phyloP scores from a whole-genome alignment of 2,797 vertebrate genomes.

The Protosalanx chinensis region DNA sequence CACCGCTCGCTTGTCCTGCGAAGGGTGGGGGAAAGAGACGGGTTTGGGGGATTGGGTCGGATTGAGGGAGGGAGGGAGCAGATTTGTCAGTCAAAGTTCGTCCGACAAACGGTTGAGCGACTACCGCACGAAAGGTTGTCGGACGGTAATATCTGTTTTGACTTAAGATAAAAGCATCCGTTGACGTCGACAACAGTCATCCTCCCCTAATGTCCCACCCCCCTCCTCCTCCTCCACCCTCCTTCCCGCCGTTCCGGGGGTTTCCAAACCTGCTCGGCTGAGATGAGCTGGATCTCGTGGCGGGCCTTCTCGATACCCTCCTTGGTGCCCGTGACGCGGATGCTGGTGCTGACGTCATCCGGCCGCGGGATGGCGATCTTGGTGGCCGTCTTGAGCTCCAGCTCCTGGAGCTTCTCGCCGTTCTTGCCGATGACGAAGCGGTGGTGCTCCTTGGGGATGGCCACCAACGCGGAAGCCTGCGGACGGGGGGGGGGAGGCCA shows the following conservation, averaged over 20 bases:
- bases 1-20: conserved; percentile 76
- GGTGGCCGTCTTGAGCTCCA: conserved; percentile 77
- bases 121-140: no score
- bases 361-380: conserved; percentile 77
- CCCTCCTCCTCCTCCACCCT: no score
- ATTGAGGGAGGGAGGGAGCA: neutral
- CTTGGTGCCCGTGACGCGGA: conserved; percentile 78
- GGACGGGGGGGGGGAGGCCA: neutral
- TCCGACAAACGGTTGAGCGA: no score
- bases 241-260: neutral
- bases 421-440: conserved; percentile 79
- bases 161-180: no score
- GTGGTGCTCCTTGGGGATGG: conserved; percentile 80
- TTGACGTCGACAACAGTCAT: neutral
- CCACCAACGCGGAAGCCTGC: conserved; percentile 74
- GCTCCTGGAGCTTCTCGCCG: conserved; percentile 78
- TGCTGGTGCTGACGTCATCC: conserved; percentile 72
- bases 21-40: neutral
- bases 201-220: no score
- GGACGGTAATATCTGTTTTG: no score
- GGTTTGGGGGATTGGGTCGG: neutral
- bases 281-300: conserved; percentile 78
- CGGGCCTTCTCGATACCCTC: conserved; percentile 79
- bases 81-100: no score
- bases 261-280: conserved; percentile 72